Conservation (phyloP, 64 coral and sea anemone species). For the Pachyseris speciosa region DNA sequence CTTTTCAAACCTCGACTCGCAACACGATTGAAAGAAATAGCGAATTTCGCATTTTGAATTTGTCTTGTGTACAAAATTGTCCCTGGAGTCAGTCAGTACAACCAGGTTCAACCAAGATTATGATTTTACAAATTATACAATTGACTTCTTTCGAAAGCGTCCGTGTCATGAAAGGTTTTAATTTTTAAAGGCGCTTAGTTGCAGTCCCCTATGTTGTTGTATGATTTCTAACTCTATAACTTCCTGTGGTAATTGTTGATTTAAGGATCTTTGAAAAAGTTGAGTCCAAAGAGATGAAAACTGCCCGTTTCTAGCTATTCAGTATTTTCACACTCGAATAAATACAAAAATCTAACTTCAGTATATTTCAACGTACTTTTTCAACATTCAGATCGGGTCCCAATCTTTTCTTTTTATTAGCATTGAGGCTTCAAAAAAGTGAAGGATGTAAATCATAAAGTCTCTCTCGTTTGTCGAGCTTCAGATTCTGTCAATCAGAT, state of each 20-base stretch:
- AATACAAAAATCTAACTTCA: background rate
- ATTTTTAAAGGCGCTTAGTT: conserved; percentile 5
- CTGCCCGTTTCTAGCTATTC: background rate
- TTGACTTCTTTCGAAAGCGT: background rate
- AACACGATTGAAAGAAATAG: background rate
- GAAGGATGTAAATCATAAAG: background rate
- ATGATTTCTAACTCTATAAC: conserved; percentile 37
- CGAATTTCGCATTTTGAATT: background rate
- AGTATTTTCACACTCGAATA: too few relatives aligned
- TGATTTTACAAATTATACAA: background rate
- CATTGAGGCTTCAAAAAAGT: too few relatives aligned
- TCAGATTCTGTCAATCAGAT: background rate
- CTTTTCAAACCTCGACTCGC: background rate
- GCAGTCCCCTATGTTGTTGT: conserved; percentile 3
- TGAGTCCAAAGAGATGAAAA: background rate
- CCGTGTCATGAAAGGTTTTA: background rate
- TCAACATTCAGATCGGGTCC: background rate
- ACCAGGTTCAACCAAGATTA: background rate
- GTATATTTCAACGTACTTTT: background rate
- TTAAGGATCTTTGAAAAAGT: background rate
- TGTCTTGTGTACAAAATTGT: background rate
- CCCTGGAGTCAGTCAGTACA: background rate
- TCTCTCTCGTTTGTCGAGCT: background rate
- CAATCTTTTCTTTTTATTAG: too few relatives aligned
- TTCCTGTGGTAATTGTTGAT: conserved; percentile 18